A percentile compares a stretch with the other conserved stretches of the same genome.
Evolutionary conservation across 2,888 invertebrate genomes (phyloP).

Genomic region (Mayetiola destructor): DNA sequence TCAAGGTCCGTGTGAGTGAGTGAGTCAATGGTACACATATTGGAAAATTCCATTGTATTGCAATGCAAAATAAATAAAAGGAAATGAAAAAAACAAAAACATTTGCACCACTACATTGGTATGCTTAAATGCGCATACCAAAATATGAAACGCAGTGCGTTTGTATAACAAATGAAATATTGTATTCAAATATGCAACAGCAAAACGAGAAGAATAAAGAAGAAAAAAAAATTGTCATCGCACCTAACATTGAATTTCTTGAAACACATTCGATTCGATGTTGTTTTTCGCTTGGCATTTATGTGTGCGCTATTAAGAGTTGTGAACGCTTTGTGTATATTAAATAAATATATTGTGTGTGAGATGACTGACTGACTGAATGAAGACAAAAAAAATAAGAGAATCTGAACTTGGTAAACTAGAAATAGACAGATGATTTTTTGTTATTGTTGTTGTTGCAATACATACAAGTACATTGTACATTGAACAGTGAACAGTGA

Average conservation of each 20-base stretch:
- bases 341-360: neutral
- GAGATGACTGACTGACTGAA: neutral
- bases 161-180: neutral
- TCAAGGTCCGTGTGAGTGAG: neutral
- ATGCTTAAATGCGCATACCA: no score
- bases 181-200: neutral
- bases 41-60: neutral
- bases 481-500: no score
- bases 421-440: constrained; percentile 8
- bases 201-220: no score
- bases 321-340: no score
- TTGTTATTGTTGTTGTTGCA: neutral
- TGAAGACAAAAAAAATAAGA: neutral
- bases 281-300: neutral
- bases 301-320: neutral
- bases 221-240: neutral
- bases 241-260: neutral
- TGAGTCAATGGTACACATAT: neutral
- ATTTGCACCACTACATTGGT: neutral
- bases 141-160: constrained; percentile 3
- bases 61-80: neutral
- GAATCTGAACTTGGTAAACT: constrained; percentile 10
- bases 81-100: constrained; percentile 13
- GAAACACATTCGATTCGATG: neutral
- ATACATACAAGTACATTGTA: no score